A percentile compares a stretch with the other conserved stretches of the same genome.
These are phyloP conservation scores for Colinus virginianus DNA, from an alignment of 2,113 vertebrate genomes.

Conservation along the genomic window DNA sequence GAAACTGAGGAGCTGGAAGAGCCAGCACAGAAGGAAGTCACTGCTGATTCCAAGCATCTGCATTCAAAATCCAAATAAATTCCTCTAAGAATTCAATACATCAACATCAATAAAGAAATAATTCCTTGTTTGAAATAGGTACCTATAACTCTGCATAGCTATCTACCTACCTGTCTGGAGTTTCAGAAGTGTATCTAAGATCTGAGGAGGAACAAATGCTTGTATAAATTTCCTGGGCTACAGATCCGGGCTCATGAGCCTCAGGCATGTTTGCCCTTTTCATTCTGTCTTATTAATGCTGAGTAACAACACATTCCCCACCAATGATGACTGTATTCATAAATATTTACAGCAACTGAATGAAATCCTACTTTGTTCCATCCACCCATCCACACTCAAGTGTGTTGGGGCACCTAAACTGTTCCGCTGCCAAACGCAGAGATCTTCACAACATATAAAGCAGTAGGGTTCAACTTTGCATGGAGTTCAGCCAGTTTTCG, in stretches of 20 bases:
- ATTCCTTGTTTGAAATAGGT: neutral
- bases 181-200: neutral
- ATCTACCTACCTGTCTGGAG: neutral
- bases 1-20: neutral
- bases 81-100: neutral
- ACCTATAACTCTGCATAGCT: neutral
- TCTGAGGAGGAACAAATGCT: neutral
- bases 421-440: constrained; percentile 20
- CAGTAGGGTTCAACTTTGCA: neutral
- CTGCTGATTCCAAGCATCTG: neutral
- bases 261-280: neutral
- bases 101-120: neutral
- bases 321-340: constrained; percentile 51
- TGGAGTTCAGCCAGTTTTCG: constrained; percentile 9
- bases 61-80: neutral
- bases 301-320: neutral
- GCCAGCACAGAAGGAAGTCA: neutral
- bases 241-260: neutral
- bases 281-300: constrained; percentile 6
- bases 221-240: neutral
- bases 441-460: neutral
- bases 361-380: constrained; percentile 65
- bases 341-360: constrained; percentile 79
- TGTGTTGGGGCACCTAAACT: constrained; percentile 19
- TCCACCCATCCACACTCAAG: constrained; percentile 40